Evolutionary conservation across 2,888 invertebrate genomes (phyloP), one percentile per base, ranked within the genome.

Genomic region (Monoplex corrugatus): DNA sequence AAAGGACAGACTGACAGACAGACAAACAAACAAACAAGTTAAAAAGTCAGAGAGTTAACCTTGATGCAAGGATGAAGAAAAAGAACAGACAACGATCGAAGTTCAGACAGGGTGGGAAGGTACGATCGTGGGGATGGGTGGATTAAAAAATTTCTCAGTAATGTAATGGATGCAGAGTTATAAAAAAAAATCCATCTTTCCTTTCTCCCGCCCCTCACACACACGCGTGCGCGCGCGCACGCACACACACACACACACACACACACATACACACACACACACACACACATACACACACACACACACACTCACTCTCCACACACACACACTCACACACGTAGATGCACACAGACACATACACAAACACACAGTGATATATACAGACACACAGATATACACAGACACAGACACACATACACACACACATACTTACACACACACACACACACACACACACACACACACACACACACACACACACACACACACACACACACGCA

Each of bases 401-500:
- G 35, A 75, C 75, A 38, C 75, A 75, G 35, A 5, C 75, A 75
- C 75, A 5, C 75, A 75, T 35, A 3, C 75, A 75, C 75, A 35
- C 75, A 75, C 75, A 35, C 10, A 75, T 1, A 35, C 35, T 16
- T 35, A 35, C 75, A 75, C 75, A 35, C 75, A 75, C 75, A 75
- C 75, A 75, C 75, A 75, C 75, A 16, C 19, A 16, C 19, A 6
- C 75, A 38, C 32, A 75, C 75, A 35, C 35, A 35, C 75, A 3
- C 32, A 35, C 75, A 35, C 75, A 5, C 75, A 35, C 75, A 75
- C 75, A 35, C 75, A 75, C 75, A 35, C 32, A 75, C 75, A 35
- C 75, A 75, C 78, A 40, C 78, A 78, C 78, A 40, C 78, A 78
- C 38, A 13, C 78, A 78, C 78, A 40, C 78, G 40, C 78, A 78